A percentile compares a stretch with the other conserved stretches of the same genome.
Evolutionary conservation across 2,797 vertebrate genomes (phyloP).

Genomic region (Perodicticus potto): DNA sequence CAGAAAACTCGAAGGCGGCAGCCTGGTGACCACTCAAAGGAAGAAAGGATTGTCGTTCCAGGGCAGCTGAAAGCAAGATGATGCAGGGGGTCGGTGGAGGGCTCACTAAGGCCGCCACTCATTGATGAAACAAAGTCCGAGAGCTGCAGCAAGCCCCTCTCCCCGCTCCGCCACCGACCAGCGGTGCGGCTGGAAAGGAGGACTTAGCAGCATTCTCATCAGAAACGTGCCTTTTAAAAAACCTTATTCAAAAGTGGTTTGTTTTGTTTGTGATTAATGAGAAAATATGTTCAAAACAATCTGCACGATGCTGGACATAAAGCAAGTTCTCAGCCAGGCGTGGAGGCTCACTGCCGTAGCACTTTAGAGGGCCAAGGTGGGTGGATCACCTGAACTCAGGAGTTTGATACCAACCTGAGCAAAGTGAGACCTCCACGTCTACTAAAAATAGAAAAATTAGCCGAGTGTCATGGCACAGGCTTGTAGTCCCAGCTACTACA

Average conservation of each 20-base stretch:
- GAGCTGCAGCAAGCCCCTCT: background rate
- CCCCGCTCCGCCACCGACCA: background rate
- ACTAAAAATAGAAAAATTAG: too few relatives aligned
- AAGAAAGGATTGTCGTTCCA: slow-evolving; percentile 53
- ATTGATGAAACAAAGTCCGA: background rate
- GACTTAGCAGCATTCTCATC: background rate
- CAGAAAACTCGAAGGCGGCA: slow-evolving; percentile 52
- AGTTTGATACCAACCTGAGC: too few relatives aligned
- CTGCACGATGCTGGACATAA: background rate
- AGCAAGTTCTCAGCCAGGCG: background rate
- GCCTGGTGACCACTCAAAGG: slow-evolving; percentile 65
- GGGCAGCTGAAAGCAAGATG: background rate
- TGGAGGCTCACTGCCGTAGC: too few relatives aligned
- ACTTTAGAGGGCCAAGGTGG: too few relatives aligned
- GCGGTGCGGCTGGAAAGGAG: background rate
- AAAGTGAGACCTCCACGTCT: too few relatives aligned
- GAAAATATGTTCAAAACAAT: slow-evolving; percentile 14
- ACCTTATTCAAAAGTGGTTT: background rate
- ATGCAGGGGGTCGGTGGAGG: background rate
- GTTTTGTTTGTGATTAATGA: slow-evolving; percentile 7
- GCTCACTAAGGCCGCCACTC: background rate
- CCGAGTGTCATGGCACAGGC: too few relatives aligned
- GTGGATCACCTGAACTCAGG: too few relatives aligned
- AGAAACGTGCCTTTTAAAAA: background rate
- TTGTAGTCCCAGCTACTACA: too few relatives aligned